Base-by-base conservation (phyloP, 2,888 invertebrate species). In the Drosophila limbata region DNA sequence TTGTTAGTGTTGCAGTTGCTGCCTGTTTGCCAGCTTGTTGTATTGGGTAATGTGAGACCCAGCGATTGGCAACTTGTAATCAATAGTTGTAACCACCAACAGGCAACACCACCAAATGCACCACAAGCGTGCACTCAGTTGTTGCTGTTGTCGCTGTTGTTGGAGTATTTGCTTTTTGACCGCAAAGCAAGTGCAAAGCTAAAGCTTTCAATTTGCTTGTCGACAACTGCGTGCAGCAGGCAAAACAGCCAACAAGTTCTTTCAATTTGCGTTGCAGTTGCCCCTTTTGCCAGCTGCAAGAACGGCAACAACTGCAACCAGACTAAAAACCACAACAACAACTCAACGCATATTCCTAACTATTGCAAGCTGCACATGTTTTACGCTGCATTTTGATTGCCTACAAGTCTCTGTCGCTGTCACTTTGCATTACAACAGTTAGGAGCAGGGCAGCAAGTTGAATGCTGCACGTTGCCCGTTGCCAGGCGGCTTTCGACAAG, bases 121-220 rank as follows among this genome's bases (percentile, higher is more conserved):
- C 83, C 87, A 79, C 76, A 70, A 79, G 64, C 72, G 48, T 53
- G 56, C 17, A 47, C 37, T 56, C 44, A 25, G 44, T 44, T 44
- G 60, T 21, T 63, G 45, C 35, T 64, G 40, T 47, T 48, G 40
- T 45, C 53, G 39, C 4, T 72, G 68, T 73, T 70, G 48, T 25
- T 56, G 50, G 53, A 59, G 70, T 74, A 83, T 70, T 85, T 77
- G 69, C 78, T 57, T 73, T 81, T 84, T 86, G 84, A 82, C 83
- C 83, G 90, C 83, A 83, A 89, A 81, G 89, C 83, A 83, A 83
- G 89, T 83, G 83, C 88, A 83, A 89, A 89, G 83, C 83, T 85
- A 89, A 88, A 88, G 86, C 83, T 89, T 83, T 83, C 83, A 88
- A 85, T 85, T 85, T 85, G 78, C 74, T 78, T 81, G 81, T 77